Evolutionary conservation across 2,888 invertebrate species (phyloP), one percentile per base, ranked within the genome.

Genomic region (Odontocerum albicorne): DNA sequence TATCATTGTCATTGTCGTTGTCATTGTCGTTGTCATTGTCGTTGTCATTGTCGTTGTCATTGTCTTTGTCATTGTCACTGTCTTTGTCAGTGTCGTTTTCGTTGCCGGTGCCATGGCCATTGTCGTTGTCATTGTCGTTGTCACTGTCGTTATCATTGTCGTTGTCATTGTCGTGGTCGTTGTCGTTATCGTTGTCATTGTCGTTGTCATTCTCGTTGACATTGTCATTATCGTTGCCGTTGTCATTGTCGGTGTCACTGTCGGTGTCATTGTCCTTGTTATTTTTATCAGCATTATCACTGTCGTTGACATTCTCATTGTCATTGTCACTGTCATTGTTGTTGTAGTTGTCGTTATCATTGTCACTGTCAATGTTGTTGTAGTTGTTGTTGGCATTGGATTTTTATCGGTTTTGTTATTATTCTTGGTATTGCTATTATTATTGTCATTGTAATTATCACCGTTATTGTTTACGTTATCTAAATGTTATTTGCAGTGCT

Each of bases 71-170:
- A 27, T 54, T 38, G 39, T 16, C 54, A 16, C 40, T 39, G 53
- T 33, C 54, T 10, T 55, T 54, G 36, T 39, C 51, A 15, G 20
- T 19, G 53, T 27, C 52, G 19, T 55, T 21, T 38, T 33, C 54
- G 15, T 54, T 39, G 49, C 22, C 51, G 15, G 35, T 21, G 52
- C 38, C 36, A 15, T 55, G 4, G 20, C 54, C 53, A 39, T 55
- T 55, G 52, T 32, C 53, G 16, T 55, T 36, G 52, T 32, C 50
- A 19, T 55, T 55, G 52, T 45, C 51, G 15, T 55, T 31, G 38
- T 45, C 51, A 19, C 40, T 31, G 38, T 35, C 54, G 20, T 55
- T 39, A 39, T 35, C 54, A 19, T 55, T 31, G 53, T 21, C 51
- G 15, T 54, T 13, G 53, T 10, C 39, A 12, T 53, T 55, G 36